Evolutionary conservation across 2,888 invertebrate species (phyloP).

Genomic region (Thelaira solivaga): DNA sequence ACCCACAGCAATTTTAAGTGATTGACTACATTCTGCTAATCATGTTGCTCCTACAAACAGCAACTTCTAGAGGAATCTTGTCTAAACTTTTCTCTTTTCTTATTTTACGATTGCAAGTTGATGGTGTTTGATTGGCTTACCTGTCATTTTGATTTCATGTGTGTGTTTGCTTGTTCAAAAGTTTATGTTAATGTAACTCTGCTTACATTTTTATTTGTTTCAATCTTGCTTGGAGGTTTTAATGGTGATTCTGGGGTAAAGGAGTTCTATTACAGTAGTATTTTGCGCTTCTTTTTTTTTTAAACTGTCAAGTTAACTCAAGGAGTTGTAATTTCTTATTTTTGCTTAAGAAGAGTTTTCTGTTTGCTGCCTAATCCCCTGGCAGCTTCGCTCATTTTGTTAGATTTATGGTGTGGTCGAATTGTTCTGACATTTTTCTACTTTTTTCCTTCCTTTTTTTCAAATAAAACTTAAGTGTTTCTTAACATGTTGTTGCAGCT

Average conservation of each 20-base stretch:
- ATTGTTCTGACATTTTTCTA: slow-evolving; percentile 46
- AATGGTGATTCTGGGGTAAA: not conserved
- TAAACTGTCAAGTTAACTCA: slow-evolving; percentile 21
- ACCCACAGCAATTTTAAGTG: slow-evolving; percentile 51
- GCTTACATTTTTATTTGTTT: not conserved
- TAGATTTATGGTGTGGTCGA: slow-evolving; percentile 61
- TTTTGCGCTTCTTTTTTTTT: not conserved
- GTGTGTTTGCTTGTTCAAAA: not conserved
- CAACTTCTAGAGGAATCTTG: not conserved
- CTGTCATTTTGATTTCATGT: slow-evolving; percentile 38
- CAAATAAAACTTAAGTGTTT: slow-evolving; percentile 42
- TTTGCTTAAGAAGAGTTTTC: not conserved
- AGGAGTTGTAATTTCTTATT: slow-evolving; percentile 9
- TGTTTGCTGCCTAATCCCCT: slow-evolving; percentile 39
- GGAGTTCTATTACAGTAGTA: slow-evolving; percentile 31
- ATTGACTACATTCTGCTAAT: slow-evolving; percentile 53
- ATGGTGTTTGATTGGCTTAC: slow-evolving; percentile 46
- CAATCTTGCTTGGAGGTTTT: slow-evolving; percentile 13
- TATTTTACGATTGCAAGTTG: no score
- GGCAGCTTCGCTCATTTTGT: slow-evolving; percentile 50
- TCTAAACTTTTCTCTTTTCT: not conserved
- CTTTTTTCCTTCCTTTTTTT: not conserved
- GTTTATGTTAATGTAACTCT: slow-evolving; percentile 8
- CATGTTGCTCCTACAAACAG: slow-evolving; percentile 8
- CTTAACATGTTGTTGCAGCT: not conserved